Evolutionary conservation across 2,113 vertebrate species (phyloP), one percentile per base, ranked within the genome.

Genomic region (Triplophysa tibetana): DNA sequence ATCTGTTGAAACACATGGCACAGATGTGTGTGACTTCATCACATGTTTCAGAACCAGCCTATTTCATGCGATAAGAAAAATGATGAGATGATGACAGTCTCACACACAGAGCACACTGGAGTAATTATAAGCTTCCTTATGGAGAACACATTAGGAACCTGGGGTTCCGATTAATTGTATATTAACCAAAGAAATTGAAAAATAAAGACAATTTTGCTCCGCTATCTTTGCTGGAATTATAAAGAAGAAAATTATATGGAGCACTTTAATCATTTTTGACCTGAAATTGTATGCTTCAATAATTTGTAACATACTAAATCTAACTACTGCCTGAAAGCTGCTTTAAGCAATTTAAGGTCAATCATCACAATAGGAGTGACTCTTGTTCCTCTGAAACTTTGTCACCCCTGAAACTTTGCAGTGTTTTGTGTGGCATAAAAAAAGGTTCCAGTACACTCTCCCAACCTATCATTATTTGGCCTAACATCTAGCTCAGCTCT

Each of bases 1-100:
- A 63, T 64, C 73, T 75, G 41, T 75, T 64, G 23, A 52, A 75
- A 29, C 60, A 63, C 43, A 54, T 76, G 41, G 61, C 24, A 76
- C 9, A 52, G 74, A 52, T 75, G 54, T 26, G 38, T 16, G 8
- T 48, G 38, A 38, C 9, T 11, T 43, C 33, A 43, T 24, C 70
- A 17, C 54, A 52, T 50, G 4, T 45, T 61, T 13, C 70, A 4
- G 52, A 41, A 4, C 6, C 13, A 38, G 14, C 45, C 21, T 23
- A 6, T 38, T 61, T 9, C 72, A 45, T 74, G 72, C 45, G 38
- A 61, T 74, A 21, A 74, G 8, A 60, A 58, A 61, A 45, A 58
- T 70, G 8, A 11, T 24, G 24, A 68, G n/a, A 52, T 73, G 38
- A 61, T 45, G 56, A 62, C 21, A n/a, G 56, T 43, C 56, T 56